Evolutionary conservation across 2,113 vertebrate species (phyloP).

Genomic region (Paralichthys olivaceus): DNA sequence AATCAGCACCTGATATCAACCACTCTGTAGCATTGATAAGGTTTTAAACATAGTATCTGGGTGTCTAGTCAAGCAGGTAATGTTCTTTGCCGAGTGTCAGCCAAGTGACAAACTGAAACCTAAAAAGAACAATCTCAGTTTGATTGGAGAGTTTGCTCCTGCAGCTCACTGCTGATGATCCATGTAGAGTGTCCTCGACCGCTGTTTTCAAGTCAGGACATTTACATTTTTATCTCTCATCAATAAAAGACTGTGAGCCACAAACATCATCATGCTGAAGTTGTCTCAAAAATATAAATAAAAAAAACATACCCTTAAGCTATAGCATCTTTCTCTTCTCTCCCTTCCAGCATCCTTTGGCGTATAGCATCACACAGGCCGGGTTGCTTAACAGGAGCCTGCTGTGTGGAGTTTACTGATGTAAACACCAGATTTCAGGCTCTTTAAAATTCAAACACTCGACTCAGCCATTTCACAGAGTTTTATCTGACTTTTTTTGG

Average conservation of each 20-base stretch:
- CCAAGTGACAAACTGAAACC: not conserved
- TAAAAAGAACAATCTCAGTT: too few relatives aligned
- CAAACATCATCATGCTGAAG: not conserved
- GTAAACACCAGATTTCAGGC: conserved; percentile 2
- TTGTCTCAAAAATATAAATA: not conserved
- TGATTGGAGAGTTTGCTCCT: too few relatives aligned
- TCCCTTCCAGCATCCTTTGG: not conserved
- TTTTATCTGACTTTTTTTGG: not conserved
- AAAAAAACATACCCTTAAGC: not conserved
- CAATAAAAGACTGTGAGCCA: not conserved
- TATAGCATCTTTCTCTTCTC: not conserved
- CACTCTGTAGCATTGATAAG: too few relatives aligned
- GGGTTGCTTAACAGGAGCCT: not conserved
- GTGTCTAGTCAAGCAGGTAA: not conserved
- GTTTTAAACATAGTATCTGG: too few relatives aligned
- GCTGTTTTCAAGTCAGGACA: not conserved
- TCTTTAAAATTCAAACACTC: conserved; percentile 15
- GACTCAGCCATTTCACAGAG: conserved; percentile 3
- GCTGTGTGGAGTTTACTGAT: conserved; percentile 1
- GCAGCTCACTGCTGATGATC: not conserved
- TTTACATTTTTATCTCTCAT: not conserved
- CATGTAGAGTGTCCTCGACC: not conserved
- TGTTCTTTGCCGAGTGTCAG: not conserved
- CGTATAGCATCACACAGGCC: not conserved
- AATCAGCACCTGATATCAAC: too few relatives aligned